Evolutionary conservation across 2,888 invertebrate species (phyloP).

Genomic region (Chymomyza caudatula): DNA sequence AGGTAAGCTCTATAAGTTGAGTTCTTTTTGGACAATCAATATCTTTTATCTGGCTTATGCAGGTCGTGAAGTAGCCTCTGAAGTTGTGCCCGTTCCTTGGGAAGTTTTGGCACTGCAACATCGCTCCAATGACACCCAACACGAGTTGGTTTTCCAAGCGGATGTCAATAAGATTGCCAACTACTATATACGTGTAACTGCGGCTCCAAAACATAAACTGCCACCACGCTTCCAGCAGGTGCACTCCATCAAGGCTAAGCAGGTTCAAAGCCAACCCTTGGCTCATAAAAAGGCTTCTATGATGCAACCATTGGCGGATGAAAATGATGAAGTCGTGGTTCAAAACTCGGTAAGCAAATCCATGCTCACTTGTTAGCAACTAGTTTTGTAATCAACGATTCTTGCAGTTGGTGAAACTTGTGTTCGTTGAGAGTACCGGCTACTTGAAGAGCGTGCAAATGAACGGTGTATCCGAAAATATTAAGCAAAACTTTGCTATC

Average conservation of each 20-base stretch:
- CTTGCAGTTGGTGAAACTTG: conserved; percentile 65
- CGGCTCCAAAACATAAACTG: conserved; percentile 4
- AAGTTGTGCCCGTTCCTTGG: conserved; percentile 82
- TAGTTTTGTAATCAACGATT: too few species aligned
- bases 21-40: background rate
- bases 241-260: conserved; percentile 11
- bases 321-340: conserved; percentile 43
- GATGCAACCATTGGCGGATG: background rate
- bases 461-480: conserved; percentile 63
- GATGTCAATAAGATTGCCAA: conserved; percentile 80
- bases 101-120: conserved; percentile 79
- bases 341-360: conserved; percentile 67
- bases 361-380: too few species aligned
- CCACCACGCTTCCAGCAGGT: conserved; percentile 33
- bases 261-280: background rate
- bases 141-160: conserved; percentile 86
- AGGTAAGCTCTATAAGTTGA: conserved; percentile 78
- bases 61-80: conserved; percentile 79
- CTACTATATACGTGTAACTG: conserved; percentile 73
- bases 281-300: background rate
- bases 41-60: background rate
- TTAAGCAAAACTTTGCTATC: conserved; percentile 83
- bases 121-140: conserved; percentile 80
- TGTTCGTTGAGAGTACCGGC: conserved; percentile 53
- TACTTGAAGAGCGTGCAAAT: conserved; percentile 57